Conservation (phyloP, 2,797 vertebrate genomes). For the Choloepus didactylus region DNA sequence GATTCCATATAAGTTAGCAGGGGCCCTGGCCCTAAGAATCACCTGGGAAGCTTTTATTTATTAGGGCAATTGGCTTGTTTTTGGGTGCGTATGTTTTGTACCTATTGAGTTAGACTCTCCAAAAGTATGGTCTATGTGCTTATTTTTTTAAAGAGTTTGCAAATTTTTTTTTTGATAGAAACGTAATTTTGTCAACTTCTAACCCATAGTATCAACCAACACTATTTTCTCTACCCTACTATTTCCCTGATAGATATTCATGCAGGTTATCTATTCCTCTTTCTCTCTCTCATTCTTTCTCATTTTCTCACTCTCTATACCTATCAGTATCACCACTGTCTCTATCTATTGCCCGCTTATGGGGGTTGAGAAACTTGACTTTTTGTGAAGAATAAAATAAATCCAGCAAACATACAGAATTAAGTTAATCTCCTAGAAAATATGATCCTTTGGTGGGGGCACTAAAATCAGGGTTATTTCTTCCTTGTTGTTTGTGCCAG, state of each 20-base stretch:
- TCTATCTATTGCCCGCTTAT: background rate
- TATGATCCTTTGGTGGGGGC: background rate
- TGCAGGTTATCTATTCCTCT: background rate
- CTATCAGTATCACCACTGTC: background rate
- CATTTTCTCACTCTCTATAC: background rate
- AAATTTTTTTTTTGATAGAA: background rate
- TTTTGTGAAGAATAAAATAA: background rate
- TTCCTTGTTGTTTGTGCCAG: background rate
- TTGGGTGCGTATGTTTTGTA: background rate
- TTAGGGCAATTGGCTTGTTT: background rate
- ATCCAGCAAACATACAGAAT: background rate
- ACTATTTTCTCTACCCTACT: background rate
- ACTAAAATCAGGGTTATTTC: background rate
- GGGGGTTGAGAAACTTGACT: background rate
- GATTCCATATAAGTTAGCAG: background rate
- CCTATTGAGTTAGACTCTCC: background rate
- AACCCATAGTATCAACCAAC: background rate
- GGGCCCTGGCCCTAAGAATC: background rate
- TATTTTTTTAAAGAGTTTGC: background rate
- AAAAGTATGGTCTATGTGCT: background rate
- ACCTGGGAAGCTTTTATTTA: background rate
- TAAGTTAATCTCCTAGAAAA: background rate
- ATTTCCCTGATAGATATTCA: background rate
- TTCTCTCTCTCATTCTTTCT: background rate
- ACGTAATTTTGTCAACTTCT: background rate